Evolutionary conservation across 2,113 vertebrate species (phyloP), one percentile per base, ranked within the genome.

Genomic region (Montifringilla adamsi): DNA sequence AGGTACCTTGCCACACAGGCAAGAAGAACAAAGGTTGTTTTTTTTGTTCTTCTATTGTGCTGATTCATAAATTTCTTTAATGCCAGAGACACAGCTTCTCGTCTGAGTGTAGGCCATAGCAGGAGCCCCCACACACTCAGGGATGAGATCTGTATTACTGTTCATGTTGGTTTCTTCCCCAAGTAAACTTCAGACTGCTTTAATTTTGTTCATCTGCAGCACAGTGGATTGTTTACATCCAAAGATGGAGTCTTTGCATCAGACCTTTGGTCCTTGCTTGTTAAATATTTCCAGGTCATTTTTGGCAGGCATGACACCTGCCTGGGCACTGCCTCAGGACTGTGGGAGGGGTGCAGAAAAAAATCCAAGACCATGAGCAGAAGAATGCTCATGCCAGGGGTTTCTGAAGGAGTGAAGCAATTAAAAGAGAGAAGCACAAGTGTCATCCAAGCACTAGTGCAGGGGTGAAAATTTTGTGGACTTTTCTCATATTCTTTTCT

Each of bases 241-340:
- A 7, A 63, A 74, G 39, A 10, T 1, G 4, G 27, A 1, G 1
- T 11, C 15, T 77, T 24, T 52, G 17, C 21, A 60, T 49, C 35
- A 74, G 86, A 39, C 3, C 19, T 68, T 69, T 47, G 33, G 10
- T 50, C 16, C 19, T 50, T n/a, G 24, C 43, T 89, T 60, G 14
- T 39, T 30, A 37, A 47, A 20, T 75, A 52, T 68, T 77, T 87
- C 44, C 7, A 7, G 27, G 24, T 23, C 1, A 1, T 53, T 87
- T 94, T 53, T 41, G 50, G 55, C 0, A 0, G 46, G 15, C 0
- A 6, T 8, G 22, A 56, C 68, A 53, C 0, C 1, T 56, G 66
- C n/a, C n/a, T 49, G 39, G 23, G 31, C 3, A 4, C 50, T 43
- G 17, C 49, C 0, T 0, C 24, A 13, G 52, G 47, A 10, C 49